Percentiles rank a stretch among this genome's conserved stretches.
phyloP scores from a whole-genome alignment of 2,113 vertebrate species.

The Helogale parvula region DNA sequence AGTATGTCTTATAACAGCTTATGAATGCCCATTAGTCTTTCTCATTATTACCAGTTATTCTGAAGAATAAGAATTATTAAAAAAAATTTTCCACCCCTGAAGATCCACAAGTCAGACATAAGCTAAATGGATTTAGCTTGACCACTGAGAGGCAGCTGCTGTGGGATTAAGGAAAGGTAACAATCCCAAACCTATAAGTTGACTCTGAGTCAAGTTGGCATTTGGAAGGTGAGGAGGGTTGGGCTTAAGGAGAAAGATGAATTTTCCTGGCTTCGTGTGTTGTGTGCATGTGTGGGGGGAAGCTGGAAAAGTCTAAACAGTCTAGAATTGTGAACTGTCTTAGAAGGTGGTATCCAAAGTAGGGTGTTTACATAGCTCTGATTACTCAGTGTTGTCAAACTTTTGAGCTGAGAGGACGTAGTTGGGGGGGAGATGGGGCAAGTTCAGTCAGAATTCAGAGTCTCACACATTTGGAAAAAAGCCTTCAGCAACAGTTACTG shows the following conservation, averaged over 20 bases:
- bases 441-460: neutral
- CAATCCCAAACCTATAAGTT: neutral
- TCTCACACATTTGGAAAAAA: neutral
- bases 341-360: conserved; percentile 22
- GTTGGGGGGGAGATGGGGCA: neutral
- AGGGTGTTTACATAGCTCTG: conserved; percentile 24
- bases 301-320: neutral
- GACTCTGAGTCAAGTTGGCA: neutral
- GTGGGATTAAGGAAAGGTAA: neutral
- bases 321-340: conserved; percentile 37
- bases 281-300: neutral
- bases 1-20: conserved; percentile 37
- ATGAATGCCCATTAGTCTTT: conserved; percentile 43
- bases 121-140: conserved; percentile 64
- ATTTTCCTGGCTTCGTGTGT: neutral
- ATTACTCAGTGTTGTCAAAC: conserved; percentile 50
- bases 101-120: conserved; percentile 40
- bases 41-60: conserved; percentile 59
- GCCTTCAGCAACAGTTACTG: neutral
- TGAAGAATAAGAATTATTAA: conserved; percentile 60
- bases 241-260: neutral
- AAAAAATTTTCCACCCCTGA: neutral
- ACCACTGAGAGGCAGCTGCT: conserved; percentile 41
- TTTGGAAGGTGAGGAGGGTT: neutral
- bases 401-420: neutral